These are phyloP conservation scores for Palaemon carinicauda DNA, from an alignment of 1,140 invertebrate genomes.

Conservation along the genomic window DNA sequence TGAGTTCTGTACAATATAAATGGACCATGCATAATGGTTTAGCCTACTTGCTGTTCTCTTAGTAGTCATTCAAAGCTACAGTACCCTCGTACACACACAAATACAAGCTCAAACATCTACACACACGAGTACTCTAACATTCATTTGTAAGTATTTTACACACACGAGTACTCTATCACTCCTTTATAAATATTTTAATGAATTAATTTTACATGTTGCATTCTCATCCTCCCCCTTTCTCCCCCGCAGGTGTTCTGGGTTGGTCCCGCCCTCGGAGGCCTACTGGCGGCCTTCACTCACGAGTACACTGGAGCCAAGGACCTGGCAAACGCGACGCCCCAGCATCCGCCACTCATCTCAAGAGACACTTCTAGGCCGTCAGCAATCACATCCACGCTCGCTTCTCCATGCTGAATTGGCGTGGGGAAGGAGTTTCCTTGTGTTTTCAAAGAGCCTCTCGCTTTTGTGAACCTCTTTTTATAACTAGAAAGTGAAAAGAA, in stretches of 20 bases:
- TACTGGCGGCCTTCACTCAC: slow-evolving; percentile 54
- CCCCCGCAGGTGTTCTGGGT: slow-evolving; percentile 50
- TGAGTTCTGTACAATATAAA: too few relatives aligned
- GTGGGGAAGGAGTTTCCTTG: too few relatives aligned
- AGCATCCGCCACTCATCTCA: not conserved
- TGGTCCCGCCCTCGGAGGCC: slow-evolving; percentile 37
- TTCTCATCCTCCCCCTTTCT: not conserved
- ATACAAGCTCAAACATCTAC: too few relatives aligned
- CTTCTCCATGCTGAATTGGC: slow-evolving; percentile 34
- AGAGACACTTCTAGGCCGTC: slow-evolving; percentile 38
- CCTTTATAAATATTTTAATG: not conserved
- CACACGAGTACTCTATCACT: not conserved
- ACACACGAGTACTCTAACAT: not conserved
- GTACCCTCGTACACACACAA: too few relatives aligned
- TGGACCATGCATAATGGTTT: too few relatives aligned
- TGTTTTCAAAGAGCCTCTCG: too few relatives aligned
- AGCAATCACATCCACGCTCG: slow-evolving; percentile 37
- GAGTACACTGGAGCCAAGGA: slow-evolving; percentile 46
- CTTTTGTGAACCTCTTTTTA: too few relatives aligned
- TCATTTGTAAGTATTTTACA: not conserved
- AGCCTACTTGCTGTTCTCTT: too few relatives aligned
- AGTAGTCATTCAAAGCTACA: too few relatives aligned
- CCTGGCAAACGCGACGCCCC: not conserved
- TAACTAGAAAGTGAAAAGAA: too few relatives aligned
- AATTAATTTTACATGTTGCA: not conserved